These are phyloP conservation scores for Chloroclystis v-ata DNA, from an alignment of 2,888 invertebrate genomes.

Conservation along the genomic window DNA sequence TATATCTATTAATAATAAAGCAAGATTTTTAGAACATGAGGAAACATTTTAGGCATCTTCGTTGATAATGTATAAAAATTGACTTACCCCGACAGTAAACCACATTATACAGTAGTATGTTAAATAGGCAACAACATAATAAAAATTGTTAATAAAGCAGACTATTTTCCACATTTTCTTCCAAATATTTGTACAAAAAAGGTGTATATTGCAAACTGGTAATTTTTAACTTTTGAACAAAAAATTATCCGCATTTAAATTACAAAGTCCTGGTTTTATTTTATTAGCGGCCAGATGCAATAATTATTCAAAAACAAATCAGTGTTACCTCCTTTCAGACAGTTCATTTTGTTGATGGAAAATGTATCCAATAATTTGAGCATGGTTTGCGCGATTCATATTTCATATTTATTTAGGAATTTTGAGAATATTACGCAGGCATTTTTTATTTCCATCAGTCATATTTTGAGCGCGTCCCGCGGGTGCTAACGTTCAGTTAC, in stretches of 20 bases:
- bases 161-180: no score
- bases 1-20: no score
- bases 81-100: no score
- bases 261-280: not conserved
- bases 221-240: no score
- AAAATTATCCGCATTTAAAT: not conserved
- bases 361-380: not conserved
- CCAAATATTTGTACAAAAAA: no score
- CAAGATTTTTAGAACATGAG: no score
- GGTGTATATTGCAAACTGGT: no score
- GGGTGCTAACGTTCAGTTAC: constrained; percentile 21
- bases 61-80: no score
- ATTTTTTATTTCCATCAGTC: constrained; percentile 20
- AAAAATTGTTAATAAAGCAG: no score
- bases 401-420: constrained; percentile 12
- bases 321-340: constrained; percentile 4
- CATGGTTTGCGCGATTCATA: constrained; percentile 7
- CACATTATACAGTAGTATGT: no score
- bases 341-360: constrained; percentile 13
- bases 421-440: constrained; percentile 14
- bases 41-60: no score
- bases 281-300: constrained; percentile 9
- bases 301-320: constrained; percentile 7
- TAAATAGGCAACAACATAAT: no score
- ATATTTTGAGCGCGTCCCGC: constrained; percentile 21